Evolutionary conservation across 2,797 vertebrate species (phyloP), one percentile per base, ranked within the genome.

Genomic region (Steatocranus sp.): DNA sequence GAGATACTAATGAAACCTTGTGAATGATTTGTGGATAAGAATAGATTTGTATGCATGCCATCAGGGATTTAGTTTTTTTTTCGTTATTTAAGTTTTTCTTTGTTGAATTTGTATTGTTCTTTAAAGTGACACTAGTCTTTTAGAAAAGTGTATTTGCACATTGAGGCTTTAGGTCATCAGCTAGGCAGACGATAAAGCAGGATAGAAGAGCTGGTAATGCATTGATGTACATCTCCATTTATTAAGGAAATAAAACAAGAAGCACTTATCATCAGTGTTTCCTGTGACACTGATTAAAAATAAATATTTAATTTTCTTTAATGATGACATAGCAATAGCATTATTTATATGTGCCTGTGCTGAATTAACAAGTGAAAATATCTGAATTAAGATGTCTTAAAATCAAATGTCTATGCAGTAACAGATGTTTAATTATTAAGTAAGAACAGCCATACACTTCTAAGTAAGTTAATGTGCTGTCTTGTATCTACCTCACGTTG

Each of bases 401-500:
- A 70, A 20, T 48, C 9, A 46, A 51, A 34, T 18, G 3, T 11
- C 7, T 7, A 30, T 58, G 56, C 56, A 34, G 2, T 61, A 8
- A 34, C 27, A 61, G 18, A 5, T 34, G 56, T 61, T 18, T 61
- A 0, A 12, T 7, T 34, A 34, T 61, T 61, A 34, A 17, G 3
- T 9, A 66, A 49, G 3, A 54, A 5, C 14, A 48, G 30, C 66
- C 41, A 78, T 1, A 78, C 4, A 18, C 75, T 41, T 78, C 14
- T 48, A 4, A 25, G 25, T 15, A 11, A n/a, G 17, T 50, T 2
- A 74, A 61, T 80, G 9, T 76, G 23, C 51, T 41, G 27, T 85
- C 15, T 49, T 58, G 3, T 75, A 43, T 53, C 75, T 84, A 84
- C 79, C 77, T 87, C 77, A 74, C 4, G 8, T 75, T 79, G 53